phyloP scores from a whole-genome alignment of 2,113 vertebrate species.

The Oncorhynchus masou region DNA sequence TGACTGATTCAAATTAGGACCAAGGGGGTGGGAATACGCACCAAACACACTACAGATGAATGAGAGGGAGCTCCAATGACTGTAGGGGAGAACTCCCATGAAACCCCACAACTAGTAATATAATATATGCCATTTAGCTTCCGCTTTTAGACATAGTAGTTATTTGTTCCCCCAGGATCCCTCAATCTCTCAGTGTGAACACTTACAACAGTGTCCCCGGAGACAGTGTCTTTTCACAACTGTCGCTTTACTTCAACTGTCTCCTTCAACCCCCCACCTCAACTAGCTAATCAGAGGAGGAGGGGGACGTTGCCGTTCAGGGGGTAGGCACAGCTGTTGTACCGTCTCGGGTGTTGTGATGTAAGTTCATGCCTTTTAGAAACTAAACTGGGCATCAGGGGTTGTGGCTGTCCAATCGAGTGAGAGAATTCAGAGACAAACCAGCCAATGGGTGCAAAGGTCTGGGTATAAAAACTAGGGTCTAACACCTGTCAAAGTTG shows the following conservation, averaged over 20 bases:
- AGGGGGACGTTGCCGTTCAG: not conserved
- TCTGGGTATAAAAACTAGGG: slow-evolving; percentile 70
- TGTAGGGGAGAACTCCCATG: not conserved
- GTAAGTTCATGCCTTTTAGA: slow-evolving; percentile 76
- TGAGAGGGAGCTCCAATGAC: not conserved
- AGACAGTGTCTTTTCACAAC: not conserved
- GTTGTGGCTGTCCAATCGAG: slow-evolving; percentile 59
- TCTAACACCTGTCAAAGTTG: slow-evolving; percentile 69
- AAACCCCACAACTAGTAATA: not conserved
- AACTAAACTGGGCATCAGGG: slow-evolving; percentile 49
- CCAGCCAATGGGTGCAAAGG: slow-evolving; percentile 62
- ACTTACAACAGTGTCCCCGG: not conserved
- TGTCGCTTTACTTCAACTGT: not conserved
- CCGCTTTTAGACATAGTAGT: not conserved
- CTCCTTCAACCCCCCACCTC: not conserved
- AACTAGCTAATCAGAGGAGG: not conserved
- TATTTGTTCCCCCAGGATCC: not conserved
- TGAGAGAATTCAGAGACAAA: slow-evolving; percentile 28
- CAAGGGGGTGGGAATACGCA: not conserved
- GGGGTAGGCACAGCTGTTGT: slow-evolving; percentile 23
- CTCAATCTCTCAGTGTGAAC: not conserved
- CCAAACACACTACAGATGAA: not conserved
- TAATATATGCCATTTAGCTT: no score
- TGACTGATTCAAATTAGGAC: not conserved
- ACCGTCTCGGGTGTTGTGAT: slow-evolving; percentile 60